phyloP scores from a whole-genome alignment of 2,113 vertebrate genomes.

The Dendropsophus ebraccatus region DNA sequence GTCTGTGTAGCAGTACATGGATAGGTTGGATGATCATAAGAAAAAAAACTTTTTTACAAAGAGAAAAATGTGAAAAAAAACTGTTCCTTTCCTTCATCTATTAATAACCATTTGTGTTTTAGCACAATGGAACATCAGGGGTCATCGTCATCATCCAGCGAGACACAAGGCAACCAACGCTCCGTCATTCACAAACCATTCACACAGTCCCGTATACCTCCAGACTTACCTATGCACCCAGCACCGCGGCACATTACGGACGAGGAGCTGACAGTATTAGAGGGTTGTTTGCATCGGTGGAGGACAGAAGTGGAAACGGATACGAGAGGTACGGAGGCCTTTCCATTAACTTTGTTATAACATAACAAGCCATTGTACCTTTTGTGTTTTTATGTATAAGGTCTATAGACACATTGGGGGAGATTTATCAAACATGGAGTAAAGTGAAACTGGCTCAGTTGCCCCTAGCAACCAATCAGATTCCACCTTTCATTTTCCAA shows the following conservation, averaged over 20 bases:
- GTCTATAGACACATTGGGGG: too few relatives aligned
- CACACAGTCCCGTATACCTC: constrained; percentile 92
- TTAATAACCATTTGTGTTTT: background rate
- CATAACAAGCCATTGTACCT: too few relatives aligned
- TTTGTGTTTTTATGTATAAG: too few relatives aligned
- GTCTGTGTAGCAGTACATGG: too few relatives aligned
- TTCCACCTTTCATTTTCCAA: too few relatives aligned
- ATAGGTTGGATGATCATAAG: too few relatives aligned
- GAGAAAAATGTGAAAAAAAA: too few relatives aligned
- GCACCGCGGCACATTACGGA: constrained; percentile 94
- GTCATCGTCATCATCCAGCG: constrained; percentile 79
- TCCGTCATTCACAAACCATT: constrained; percentile 93
- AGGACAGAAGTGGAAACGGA: constrained; percentile 97
- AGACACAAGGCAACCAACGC: constrained; percentile 77
- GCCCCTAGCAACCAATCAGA: too few relatives aligned
- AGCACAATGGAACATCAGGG: constrained; percentile 86
- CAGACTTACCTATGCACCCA: constrained; percentile 94
- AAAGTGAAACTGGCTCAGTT: too few relatives aligned
- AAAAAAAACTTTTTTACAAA: too few relatives aligned
- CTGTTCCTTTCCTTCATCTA: too few relatives aligned
- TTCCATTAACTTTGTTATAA: background rate
- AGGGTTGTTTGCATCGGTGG: constrained; percentile 96
- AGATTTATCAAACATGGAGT: too few relatives aligned
- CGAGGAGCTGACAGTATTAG: constrained; percentile 91
- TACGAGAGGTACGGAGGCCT: constrained; percentile 81